These are phyloP conservation scores for Zaprionus africanus DNA, from an alignment of 1,140 invertebrate species.

Conservation along the genomic window DNA sequence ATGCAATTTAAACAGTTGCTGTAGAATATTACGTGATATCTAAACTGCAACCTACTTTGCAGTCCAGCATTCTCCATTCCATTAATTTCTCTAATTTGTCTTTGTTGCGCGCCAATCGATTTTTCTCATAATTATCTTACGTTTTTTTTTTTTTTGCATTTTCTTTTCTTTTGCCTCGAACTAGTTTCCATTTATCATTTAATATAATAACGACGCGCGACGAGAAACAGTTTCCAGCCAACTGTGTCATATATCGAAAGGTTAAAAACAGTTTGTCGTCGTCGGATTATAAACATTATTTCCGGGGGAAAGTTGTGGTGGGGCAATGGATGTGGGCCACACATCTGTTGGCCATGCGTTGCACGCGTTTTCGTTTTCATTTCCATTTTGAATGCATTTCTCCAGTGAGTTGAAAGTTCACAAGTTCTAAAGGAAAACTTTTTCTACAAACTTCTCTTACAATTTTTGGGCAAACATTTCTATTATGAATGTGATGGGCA, in stretches of 20 bases:
- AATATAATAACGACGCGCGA: constrained; percentile 10
- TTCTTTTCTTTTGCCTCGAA: constrained; percentile 9
- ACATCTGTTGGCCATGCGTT: constrained; percentile 64
- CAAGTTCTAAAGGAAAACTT: constrained; percentile 25
- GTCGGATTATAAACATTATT: constrained; percentile 56
- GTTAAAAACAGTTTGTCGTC: constrained; percentile 34
- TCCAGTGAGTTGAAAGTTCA: constrained; percentile 30
- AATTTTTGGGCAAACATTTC: constrained; percentile 23
- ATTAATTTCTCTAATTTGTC: neutral
- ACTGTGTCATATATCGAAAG: constrained; percentile 33
- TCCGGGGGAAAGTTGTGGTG: constrained; percentile 52
- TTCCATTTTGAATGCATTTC: constrained; percentile 25
- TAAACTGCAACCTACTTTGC: neutral
- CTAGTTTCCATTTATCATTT: constrained; percentile 10
- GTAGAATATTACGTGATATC: neutral
- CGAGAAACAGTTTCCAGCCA: constrained; percentile 14
- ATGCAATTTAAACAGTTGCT: neutral
- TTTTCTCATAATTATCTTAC: constrained; percentile 12
- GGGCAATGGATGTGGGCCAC: constrained; percentile 25
- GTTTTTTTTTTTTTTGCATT: constrained; percentile 29
- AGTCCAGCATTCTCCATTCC: neutral
- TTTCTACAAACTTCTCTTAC: constrained; percentile 29
- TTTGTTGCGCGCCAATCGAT: neutral
- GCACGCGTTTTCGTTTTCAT: constrained; percentile 28
- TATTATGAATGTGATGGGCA: constrained; percentile 13